Base-by-base conservation (phyloP, 2,888 invertebrate genomes). In the Caenorhabditis japonica region DNA sequence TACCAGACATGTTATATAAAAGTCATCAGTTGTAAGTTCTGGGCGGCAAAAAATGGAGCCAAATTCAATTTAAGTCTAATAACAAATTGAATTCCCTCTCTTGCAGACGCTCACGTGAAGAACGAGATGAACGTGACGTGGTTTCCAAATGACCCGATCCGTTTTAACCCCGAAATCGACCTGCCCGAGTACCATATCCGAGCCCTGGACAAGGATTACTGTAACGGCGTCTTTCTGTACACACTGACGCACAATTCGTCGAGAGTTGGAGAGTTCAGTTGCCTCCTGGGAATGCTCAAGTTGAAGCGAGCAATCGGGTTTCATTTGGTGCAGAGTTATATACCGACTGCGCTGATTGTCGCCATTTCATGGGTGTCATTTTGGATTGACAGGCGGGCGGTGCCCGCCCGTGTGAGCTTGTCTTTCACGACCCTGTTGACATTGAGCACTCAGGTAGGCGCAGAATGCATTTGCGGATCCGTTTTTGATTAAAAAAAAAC, bases 1-100 rank as follows among this genome's bases (percentile, higher is more conserved):
- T 93, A 93, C 83, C 97, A 97, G 90, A 96, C 96, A 90, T 97
- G 97, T 91, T 96, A 96, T 77, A 96, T 97, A 85, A 97, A 97
- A 91, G 97, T 97, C 89, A 97, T 97, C 91, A 96, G 96, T 90
- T 97, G 97, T 97, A 90, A 92, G 95, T 81, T 56, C 47, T 56
- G 17, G 39, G 39, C 39, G n/a, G n/a, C 4, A 5, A n/a, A 39
- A 39, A 39, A 39, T 39, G 5, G n/a, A 13, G 17, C 8, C 8
- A 39, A 39, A 39, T n/a, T n/a, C n/a, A n/a, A n/a, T n/a, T n/a
- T n/a, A n/a, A n/a, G n/a, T n/a, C n/a, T n/a, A n/a, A n/a, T n/a
- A n/a, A n/a, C n/a, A n/a, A n/a, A n/a, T n/a, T n/a, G n/a, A n/a
- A n/a, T n/a, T 30, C 23, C 38, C 19, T 12, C 23, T 7, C 10